Percentiles rank a stretch among this genome's conserved stretches.
phyloP scores from a whole-genome alignment of 2,113 vertebrate genomes.

The Zapus hudsonius region DNA sequence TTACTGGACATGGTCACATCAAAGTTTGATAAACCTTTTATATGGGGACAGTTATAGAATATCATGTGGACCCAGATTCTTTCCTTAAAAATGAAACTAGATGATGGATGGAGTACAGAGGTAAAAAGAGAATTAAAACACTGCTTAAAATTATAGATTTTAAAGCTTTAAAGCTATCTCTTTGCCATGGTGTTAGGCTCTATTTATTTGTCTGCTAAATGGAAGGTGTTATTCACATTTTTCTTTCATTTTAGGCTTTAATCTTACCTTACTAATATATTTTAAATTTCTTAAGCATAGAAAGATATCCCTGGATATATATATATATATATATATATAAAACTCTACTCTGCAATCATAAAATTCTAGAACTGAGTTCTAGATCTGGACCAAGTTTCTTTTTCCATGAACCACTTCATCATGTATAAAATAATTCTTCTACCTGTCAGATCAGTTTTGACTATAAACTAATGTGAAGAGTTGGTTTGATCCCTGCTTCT shows the following conservation, averaged over 20 bases:
- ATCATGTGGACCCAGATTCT: conserved; percentile 37
- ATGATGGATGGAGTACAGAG: background rate
- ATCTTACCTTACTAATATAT: background rate
- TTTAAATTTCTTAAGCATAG: background rate
- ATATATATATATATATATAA: background rate
- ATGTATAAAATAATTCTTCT: background rate
- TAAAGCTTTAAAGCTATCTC: background rate
- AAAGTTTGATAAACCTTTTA: conserved; percentile 74
- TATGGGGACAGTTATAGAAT: conserved; percentile 62
- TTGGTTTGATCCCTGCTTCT: background rate
- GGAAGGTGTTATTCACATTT: background rate
- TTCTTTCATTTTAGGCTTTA: background rate
- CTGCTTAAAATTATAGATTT: background rate
- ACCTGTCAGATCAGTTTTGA: background rate
- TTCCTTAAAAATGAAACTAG: conserved; percentile 46
- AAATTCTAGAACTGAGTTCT: background rate
- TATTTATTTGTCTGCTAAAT: conserved; percentile 37
- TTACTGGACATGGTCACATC: conserved; percentile 47
- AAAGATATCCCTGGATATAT: background rate
- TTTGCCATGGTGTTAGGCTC: background rate
- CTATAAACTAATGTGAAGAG: background rate
- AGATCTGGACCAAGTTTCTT: background rate
- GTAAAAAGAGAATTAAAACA: background rate
- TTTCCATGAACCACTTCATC: background rate
- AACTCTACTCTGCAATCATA: background rate